Conservation (phyloP, 2,113 vertebrate genomes). For the Anolis carolinensis region DNA sequence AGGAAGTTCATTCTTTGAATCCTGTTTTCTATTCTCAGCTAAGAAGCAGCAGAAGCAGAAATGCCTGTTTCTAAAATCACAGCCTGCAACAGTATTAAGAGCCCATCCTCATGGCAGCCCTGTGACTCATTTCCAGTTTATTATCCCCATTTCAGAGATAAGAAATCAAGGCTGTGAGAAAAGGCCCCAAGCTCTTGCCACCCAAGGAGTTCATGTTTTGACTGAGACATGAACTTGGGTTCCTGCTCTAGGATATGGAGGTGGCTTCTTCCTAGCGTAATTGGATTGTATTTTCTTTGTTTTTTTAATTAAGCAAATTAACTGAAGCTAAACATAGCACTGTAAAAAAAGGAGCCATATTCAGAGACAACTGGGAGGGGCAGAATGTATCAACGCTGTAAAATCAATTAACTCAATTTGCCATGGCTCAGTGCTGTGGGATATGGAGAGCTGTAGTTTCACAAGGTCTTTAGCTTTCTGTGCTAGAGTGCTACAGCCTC, state of each 20-base stretch:
- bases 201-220: background rate
- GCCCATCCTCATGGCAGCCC: background rate
- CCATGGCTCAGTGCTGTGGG: too few species aligned
- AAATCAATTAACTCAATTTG: too few species aligned
- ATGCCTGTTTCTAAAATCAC: background rate
- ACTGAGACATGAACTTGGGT: background rate
- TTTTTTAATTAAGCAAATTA: background rate
- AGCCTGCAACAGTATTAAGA: background rate
- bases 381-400: too few species aligned
- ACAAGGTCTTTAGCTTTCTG: too few species aligned
- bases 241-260: background rate
- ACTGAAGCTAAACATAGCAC: background rate
- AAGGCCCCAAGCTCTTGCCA: background rate
- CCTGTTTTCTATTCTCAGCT: background rate
- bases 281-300: too few species aligned
- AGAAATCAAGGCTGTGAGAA: background rate
- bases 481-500: too few species aligned
- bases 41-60: background rate
- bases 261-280: background rate
- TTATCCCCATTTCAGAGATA: constrained; percentile 2
- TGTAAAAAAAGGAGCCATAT: background rate
- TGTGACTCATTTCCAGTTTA: background rate
- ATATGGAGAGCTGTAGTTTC: too few species aligned
- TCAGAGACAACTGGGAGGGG: background rate
- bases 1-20: background rate